Evolutionary conservation across 2,113 vertebrate species (phyloP).

Genomic region (Burhinus oedicnemus): DNA sequence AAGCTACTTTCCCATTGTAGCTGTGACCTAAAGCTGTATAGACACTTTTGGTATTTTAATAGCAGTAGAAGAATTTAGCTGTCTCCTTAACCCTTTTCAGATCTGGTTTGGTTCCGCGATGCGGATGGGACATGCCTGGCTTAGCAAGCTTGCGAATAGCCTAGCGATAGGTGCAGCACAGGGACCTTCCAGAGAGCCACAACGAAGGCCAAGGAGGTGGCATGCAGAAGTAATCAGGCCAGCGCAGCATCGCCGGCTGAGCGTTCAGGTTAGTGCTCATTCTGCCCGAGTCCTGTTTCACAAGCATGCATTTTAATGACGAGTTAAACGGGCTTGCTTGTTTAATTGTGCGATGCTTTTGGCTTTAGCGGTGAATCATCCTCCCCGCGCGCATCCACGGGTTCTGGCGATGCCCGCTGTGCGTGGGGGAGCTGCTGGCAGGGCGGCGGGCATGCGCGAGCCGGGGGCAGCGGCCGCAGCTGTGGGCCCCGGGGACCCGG

Average conservation of each 20-base stretch:
- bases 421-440: neutral
- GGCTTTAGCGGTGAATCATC: constrained; percentile 36
- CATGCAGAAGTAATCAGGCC: neutral
- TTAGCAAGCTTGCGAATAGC: neutral
- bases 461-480: neutral
- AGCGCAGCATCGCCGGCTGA: neutral
- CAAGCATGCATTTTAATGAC: constrained; percentile 4
- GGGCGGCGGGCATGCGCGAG: neutral
- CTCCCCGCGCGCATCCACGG: neutral
- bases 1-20: neutral
- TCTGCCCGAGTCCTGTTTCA: constrained; percentile 14
- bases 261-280: neutral
- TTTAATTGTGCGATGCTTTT: constrained; percentile 37
- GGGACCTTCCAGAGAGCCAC: neutral
- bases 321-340: constrained; percentile 22
- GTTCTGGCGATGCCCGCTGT: neutral
- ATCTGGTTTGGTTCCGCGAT: neutral
- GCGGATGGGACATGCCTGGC: neutral
- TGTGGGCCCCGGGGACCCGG: neutral
- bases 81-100: neutral
- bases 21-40: neutral
- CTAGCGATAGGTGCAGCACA: neutral
- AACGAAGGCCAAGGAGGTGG: neutral
- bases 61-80: neutral
- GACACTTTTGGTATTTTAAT: neutral